Conservation (phyloP, 2,113 vertebrate genomes). For the Salvelinus alpinus region DNA sequence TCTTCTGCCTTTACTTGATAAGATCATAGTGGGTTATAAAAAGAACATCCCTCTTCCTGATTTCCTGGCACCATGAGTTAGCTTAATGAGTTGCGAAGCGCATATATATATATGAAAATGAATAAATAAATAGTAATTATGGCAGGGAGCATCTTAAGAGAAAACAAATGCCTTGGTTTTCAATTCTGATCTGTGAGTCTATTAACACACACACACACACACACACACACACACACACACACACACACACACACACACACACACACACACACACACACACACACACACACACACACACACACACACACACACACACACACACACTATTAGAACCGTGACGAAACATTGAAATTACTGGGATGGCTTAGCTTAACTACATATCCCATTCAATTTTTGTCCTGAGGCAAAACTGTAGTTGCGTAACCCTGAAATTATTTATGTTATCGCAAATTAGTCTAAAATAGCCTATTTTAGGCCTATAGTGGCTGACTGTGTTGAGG, state of each 20-base stretch:
- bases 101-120: too few relatives aligned
- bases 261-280: too few relatives aligned
- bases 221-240: too few relatives aligned
- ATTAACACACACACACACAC: too few relatives aligned
- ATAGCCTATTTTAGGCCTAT: not conserved
- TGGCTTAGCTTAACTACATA: not conserved
- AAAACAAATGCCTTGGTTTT: slow-evolving; percentile 3
- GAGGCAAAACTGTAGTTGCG: not conserved
- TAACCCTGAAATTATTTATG: not conserved
- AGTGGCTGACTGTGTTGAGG: not conserved
- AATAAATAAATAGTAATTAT: too few relatives aligned
- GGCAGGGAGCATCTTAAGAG: not conserved
- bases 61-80: not conserved
- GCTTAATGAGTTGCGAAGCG: not conserved
- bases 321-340: not conserved
- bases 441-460: not conserved
- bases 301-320: too few relatives aligned
- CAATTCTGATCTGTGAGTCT: slow-evolving; percentile 1
- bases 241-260: too few relatives aligned
- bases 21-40: not conserved
- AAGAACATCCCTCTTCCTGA: not conserved
- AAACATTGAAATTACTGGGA: not conserved
- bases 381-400: not conserved
- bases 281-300: too few relatives aligned
- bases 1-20: slow-evolving; percentile 4